Evolutionary conservation across 30 jellyfish, hydroid and myxozoan genomes (phyloP).

Genomic region (Aurelia sp.): DNA sequence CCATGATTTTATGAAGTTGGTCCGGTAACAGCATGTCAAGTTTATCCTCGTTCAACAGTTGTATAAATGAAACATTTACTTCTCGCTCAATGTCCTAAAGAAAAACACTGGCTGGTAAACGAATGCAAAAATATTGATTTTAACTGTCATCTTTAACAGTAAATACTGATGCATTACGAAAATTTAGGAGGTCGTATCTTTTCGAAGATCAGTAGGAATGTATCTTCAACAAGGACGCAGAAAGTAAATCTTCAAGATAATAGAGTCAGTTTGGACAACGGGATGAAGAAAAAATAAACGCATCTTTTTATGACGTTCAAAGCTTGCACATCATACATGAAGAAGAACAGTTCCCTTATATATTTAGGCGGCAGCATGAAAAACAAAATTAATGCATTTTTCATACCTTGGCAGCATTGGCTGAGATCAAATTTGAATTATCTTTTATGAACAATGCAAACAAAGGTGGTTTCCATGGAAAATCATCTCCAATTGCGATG

Average conservation of each 20-base stretch:
- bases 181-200: too few relatives aligned
- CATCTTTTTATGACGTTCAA: too few relatives aligned
- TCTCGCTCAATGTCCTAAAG: conserved; percentile 55
- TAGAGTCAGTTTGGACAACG: too few relatives aligned
- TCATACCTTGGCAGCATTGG: conserved; percentile 23
- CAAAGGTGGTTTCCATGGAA: conserved; percentile 78
- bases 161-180: background rate
- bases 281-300: too few relatives aligned
- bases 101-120: background rate
- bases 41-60: background rate
- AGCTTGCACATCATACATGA: too few relatives aligned
- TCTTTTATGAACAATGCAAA: conserved; percentile 27
- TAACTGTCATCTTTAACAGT: background rate
- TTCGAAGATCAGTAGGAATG: too few relatives aligned
- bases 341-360: too few relatives aligned
- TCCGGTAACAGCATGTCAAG: conserved; percentile 40
- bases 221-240: too few relatives aligned
- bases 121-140: background rate
- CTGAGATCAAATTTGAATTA: background rate
- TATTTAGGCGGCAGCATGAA: too few relatives aligned
- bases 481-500: conserved; percentile 62
- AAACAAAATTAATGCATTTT: background rate
- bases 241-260: too few relatives aligned
- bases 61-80: conserved; percentile 9
- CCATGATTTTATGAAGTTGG: conserved; percentile 20